These are phyloP conservation scores for Pogonophryne albipinna DNA, from an alignment of 2,797 vertebrate genomes.

Conservation along the genomic window DNA sequence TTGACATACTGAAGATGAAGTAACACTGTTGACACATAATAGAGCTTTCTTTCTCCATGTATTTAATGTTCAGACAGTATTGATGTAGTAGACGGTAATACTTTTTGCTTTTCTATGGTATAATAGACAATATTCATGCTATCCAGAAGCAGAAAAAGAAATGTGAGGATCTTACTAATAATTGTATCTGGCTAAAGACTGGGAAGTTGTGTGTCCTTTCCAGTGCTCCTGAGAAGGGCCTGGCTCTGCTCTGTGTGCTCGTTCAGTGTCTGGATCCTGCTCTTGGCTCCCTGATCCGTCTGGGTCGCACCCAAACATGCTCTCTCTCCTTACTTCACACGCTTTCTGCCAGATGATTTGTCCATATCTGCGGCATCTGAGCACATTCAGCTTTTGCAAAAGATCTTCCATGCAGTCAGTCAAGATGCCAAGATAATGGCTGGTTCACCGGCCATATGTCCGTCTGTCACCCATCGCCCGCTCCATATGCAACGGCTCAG, in stretches of 20 bases:
- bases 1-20: no score
- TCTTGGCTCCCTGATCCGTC: constrained; percentile 68
- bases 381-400: constrained; percentile 65
- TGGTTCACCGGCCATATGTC: constrained; percentile 79
- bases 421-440: constrained; percentile 69
- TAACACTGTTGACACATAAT: background rate
- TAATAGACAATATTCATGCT: background rate
- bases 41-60: no score
- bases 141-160: background rate
- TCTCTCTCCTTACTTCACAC: constrained; percentile 72
- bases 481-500: constrained; percentile 76
- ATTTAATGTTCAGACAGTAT: no score
- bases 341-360: constrained; percentile 78
- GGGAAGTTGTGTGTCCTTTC: constrained; percentile 38
- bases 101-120: background rate
- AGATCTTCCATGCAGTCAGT: constrained; percentile 57
- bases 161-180: background rate
- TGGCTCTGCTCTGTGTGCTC: constrained; percentile 44
- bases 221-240: constrained; percentile 27
- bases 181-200: constrained; percentile 18
- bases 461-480: constrained; percentile 80
- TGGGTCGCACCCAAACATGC: constrained; percentile 76
- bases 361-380: constrained; percentile 71
- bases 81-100: no score
- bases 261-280: constrained; percentile 61